Conservation (phyloP, 2,113 vertebrate genomes). For the Suricata suricatta region DNA sequence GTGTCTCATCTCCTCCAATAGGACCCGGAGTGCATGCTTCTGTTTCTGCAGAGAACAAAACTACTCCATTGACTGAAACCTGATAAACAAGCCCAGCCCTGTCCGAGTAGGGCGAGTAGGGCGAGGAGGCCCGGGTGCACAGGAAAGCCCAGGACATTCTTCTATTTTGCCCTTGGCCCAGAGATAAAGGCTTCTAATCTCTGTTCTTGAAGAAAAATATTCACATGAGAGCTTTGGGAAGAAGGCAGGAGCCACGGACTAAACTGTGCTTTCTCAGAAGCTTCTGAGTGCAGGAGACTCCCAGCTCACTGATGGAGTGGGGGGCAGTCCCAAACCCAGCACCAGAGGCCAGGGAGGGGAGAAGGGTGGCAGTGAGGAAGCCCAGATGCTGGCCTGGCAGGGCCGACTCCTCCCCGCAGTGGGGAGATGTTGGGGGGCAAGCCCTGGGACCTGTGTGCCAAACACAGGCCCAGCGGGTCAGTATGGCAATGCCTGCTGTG, state of each 20-base stretch:
- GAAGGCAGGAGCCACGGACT: neutral
- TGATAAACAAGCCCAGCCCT: neutral
- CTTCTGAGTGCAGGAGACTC: neutral
- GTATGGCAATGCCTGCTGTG: rapidly evolving
- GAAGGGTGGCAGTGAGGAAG: neutral
- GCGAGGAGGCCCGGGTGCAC: rapidly evolving
- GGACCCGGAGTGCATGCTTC: neutral
- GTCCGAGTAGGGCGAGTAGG: no score
- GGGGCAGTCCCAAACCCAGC: neutral
- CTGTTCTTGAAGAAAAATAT: neutral
- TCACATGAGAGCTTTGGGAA: neutral
- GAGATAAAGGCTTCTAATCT: conserved; percentile 28
- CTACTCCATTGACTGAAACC: neutral
- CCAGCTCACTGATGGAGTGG: neutral
- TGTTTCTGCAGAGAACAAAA: neutral
- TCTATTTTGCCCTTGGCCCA: neutral
- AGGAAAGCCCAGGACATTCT: neutral
- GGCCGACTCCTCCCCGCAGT: no score
- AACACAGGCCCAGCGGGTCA: rapidly evolving
- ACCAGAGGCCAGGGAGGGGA: rapidly evolving
- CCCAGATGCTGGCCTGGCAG: neutral
- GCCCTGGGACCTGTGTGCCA: neutral
- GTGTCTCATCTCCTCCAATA: rapidly evolving
- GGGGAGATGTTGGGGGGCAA: rapidly evolving
- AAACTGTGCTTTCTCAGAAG: neutral